Evolutionary conservation across 2,888 invertebrate species (phyloP).

Genomic region (Drosophila monieri): DNA sequence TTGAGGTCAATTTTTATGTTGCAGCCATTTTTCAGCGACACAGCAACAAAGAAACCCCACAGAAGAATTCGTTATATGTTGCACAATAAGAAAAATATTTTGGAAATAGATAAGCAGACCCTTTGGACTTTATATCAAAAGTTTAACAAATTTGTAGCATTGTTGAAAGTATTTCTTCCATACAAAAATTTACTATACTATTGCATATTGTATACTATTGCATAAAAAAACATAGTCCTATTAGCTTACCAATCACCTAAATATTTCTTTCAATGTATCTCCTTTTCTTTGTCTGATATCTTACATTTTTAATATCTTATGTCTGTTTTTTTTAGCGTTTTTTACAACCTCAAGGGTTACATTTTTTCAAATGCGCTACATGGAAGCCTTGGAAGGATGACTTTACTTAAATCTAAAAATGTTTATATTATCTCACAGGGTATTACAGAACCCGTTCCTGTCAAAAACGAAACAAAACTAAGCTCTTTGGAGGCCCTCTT

Average conservation of each 20-base stretch:
- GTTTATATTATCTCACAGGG: neutral
- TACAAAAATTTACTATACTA: too few relatives aligned
- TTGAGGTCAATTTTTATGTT: constrained; percentile 81
- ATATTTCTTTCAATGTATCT: constrained; percentile 6
- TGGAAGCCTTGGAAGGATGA: neutral
- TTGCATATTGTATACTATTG: too few relatives aligned
- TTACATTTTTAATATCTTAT: constrained; percentile 27
- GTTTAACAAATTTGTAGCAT: neutral
- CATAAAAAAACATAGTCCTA: neutral
- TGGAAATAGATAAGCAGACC: neutral
- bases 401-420: neutral
- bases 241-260: neutral
- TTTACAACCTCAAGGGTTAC: neutral
- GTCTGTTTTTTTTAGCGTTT: neutral
- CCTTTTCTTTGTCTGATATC: constrained; percentile 4
- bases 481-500: neutral
- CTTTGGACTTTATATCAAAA: too few relatives aligned
- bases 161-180: neutral
- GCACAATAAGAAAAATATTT: constrained; percentile 4
- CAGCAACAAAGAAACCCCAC: constrained; percentile 42
- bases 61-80: constrained; percentile 33
- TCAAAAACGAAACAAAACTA: neutral
- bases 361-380: constrained; percentile 23
- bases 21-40: constrained; percentile 72
- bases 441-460: too few relatives aligned